A percentile compares a stretch with the other conserved stretches of the same genome.
Evolutionary conservation across 2,797 vertebrate genomes (phyloP).

Genomic region (Hippopotamyrus pictus): DNA sequence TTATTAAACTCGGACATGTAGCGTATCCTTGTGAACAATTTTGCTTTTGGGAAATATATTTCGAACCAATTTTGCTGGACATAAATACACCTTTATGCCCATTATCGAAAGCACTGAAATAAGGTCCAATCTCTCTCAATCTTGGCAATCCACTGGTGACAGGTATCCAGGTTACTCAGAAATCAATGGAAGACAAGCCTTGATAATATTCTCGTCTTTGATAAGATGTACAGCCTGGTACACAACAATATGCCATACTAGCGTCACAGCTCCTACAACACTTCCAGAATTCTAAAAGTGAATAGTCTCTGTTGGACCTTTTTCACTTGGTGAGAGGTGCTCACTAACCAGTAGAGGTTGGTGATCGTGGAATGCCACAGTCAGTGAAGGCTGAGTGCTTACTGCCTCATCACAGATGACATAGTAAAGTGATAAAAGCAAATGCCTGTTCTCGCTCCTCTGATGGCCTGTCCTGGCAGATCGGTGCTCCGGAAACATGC

Average conservation of each 20-base stretch:
- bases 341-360: not conserved
- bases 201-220: not conserved
- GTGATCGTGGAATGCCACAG: not conserved
- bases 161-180: not conserved
- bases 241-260: not conserved
- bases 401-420: not conserved
- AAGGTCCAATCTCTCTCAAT: not conserved
- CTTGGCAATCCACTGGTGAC: not conserved
- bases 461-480: not conserved
- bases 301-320: not conserved
- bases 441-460: not conserved
- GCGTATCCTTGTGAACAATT: not conserved
- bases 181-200: not conserved
- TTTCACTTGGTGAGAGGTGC: not conserved
- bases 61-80: not conserved
- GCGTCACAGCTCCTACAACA: not conserved
- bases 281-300: not conserved
- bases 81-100: not conserved
- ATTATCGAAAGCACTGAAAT: not conserved
- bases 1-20: not conserved
- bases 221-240: not conserved
- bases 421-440: not conserved
- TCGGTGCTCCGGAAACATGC: no score
- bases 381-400: not conserved
- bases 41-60: not conserved